These are phyloP conservation scores for Pangasius mekongensis DNA, from an alignment of 2,797 vertebrate species.

Conservation along the genomic window DNA sequence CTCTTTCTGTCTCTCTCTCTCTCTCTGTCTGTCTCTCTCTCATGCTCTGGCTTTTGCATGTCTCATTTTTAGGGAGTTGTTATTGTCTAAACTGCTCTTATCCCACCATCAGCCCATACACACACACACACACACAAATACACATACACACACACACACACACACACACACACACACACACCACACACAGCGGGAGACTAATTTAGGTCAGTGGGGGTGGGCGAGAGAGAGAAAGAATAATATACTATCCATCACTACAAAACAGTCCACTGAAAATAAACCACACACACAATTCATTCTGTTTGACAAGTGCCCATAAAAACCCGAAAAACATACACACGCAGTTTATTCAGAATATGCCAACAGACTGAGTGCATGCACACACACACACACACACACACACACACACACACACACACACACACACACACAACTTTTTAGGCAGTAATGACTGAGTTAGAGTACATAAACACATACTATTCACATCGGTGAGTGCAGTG, in stretches of 20 bases:
- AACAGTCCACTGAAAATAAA: conserved; percentile 12
- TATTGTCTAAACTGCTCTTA: conserved; percentile 76
- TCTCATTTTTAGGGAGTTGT: neutral
- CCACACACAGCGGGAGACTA: conserved; percentile 66
- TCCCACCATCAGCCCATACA: conserved; percentile 51
- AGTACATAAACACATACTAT: neutral
- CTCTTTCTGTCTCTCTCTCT: neutral
- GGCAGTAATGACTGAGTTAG: neutral
- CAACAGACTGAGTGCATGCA: neutral
- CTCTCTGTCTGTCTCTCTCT: neutral
- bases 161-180: conserved; percentile 43
- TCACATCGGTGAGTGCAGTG: neutral
- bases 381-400: neutral
- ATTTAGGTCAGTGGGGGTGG: conserved; percentile 78
- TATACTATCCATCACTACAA: conserved; percentile 5
- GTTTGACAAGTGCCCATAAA: no score
- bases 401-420: neutral
- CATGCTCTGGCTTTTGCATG: neutral
- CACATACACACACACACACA: conserved; percentile 50
- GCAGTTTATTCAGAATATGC: neutral
- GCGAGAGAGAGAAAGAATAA: conserved; percentile 54
- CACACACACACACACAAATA: conserved; percentile 40
- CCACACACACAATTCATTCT: neutral
- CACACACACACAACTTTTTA: neutral
- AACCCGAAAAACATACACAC: no score